Conservation (phyloP, 2,888 invertebrate species). For the Yponomeuta cagnagella region DNA sequence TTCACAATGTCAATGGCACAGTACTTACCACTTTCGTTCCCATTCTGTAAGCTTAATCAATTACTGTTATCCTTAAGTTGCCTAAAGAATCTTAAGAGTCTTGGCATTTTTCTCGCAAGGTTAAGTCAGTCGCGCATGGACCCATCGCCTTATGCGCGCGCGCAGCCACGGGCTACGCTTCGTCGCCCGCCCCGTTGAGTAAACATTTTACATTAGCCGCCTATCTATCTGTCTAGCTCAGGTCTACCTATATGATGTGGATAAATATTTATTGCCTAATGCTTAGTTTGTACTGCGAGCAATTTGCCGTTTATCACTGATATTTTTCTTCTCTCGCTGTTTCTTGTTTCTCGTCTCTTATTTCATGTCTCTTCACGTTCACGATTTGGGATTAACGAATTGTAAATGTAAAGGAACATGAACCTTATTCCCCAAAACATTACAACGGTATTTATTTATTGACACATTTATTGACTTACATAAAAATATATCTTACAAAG, state of each 20-base stretch:
- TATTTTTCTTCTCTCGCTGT: neutral
- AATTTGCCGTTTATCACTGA: neutral
- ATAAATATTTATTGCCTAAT: neutral
- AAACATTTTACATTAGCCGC: constrained; percentile 16
- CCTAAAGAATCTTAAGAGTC: neutral
- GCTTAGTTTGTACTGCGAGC: neutral
- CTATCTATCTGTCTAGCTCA: neutral
- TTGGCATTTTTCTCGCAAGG: neutral
- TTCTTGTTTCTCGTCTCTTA: too few species aligned
- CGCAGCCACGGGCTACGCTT: constrained; percentile 16
- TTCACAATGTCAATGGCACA: too few species aligned
- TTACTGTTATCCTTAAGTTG: too few species aligned
- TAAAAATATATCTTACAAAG: too few species aligned
- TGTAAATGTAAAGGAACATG: too few species aligned
- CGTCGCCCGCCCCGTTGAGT: constrained; percentile 17
- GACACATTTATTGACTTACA: too few species aligned
- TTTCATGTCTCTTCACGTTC: too few species aligned
- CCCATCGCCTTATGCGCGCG: constrained; percentile 11
- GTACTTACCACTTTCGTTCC: too few species aligned
- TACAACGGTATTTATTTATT: too few species aligned
- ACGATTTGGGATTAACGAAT: too few species aligned
- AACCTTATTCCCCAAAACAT: too few species aligned
- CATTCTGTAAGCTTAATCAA: too few species aligned
- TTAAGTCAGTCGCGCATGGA: constrained; percentile 15
- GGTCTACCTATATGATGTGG: neutral